Evolutionary conservation across 2,888 invertebrate genomes (phyloP), one percentile per base, ranked within the genome.

Genomic region (Parnassius apollo): DNA sequence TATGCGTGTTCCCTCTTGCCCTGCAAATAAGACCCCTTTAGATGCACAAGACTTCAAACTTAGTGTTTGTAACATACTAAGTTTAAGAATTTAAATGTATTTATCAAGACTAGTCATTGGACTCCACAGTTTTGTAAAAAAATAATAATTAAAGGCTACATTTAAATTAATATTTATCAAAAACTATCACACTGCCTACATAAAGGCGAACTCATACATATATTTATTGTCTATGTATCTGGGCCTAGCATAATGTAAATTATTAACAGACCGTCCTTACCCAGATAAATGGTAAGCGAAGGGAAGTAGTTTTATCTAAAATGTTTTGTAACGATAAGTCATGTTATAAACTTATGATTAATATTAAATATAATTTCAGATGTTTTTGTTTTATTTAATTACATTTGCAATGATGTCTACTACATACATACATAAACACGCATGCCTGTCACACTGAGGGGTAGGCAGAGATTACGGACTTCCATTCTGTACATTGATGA

Each of bases 291-390:
- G 88, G 91, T 86, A 87, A 89, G 86, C 66, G 85, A 83, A 87
- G 85, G 85, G 80, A 72, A 75, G 80, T 88, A 88, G 83, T 75
- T 83, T 80, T 85, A 86, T 82, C 82, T 85, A 81, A 87, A 85
- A 82, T 83, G 86, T 91, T 90, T 90, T 89, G 80, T 90, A 89
- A 90, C 88, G 77, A 87, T 88, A 90, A 91, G 91, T 91, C 89
- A 90, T 91, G 89, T 91, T 91, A 86, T 86, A 49, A 49, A 90
- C 88, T 87, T 90, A 90, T 85, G 79, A 89, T 86, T 88, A 89
- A 88, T 86, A 88, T 85, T 88, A 90, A 89, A 88, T 90, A 87
- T 90, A 90, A 88, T 90, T 91, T 91, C 89, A 80, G 82, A 88
- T 74, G 68, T 68, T 59, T 67, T 70, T 67, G 71, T 79, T 82